A percentile compares a stretch with the other conserved stretches of the same genome.
Conservation (phyloP, 1,140 invertebrate genomes). For the Orchestia grillus region DNA sequence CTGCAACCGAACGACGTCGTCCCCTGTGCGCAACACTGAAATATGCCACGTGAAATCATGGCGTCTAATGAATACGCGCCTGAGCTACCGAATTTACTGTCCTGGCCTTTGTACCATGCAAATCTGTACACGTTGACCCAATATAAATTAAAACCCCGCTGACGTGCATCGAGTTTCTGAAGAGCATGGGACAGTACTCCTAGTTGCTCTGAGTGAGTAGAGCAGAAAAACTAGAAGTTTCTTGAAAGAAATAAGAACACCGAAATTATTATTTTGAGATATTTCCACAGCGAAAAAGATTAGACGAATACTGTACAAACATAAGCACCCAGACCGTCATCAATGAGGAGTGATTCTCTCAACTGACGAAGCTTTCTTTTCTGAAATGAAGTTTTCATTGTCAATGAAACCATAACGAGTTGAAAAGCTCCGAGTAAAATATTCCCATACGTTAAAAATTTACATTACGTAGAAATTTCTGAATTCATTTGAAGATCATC, state of each 20-base stretch:
- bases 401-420: neutral
- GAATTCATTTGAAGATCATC: neutral
- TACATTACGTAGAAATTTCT: neutral
- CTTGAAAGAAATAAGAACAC: neutral
- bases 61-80: constrained; percentile 33
- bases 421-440: neutral
- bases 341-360: neutral
- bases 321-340: too few relatives aligned
- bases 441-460: neutral
- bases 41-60: constrained; percentile 4
- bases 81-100: neutral
- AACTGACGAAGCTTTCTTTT: neutral
- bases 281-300: neutral
- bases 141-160: neutral
- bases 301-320: neutral
- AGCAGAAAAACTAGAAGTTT: neutral
- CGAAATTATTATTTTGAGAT: neutral
- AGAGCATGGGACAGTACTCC: neutral
- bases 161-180: neutral
- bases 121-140: neutral
- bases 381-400: neutral
- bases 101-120: neutral
- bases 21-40: neutral
- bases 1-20: neutral
- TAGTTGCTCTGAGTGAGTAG: neutral